These are phyloP conservation scores for Sebastes glaucus DNA, from an alignment of 2,797 vertebrate species.

Conservation along the genomic window DNA sequence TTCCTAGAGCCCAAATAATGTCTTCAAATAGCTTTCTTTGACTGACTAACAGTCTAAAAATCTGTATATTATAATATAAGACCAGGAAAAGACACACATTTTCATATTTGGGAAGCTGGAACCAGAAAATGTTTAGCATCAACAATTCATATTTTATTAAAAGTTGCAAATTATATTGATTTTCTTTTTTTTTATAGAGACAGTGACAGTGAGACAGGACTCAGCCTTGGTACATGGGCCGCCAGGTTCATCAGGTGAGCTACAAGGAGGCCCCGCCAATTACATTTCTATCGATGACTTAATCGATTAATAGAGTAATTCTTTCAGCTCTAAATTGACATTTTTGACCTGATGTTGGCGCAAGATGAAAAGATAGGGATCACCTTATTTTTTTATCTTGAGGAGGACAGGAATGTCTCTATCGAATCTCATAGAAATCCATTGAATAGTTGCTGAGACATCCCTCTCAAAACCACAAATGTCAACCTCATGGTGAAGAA, in stretches of 20 bases:
- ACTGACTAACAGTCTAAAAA: neutral
- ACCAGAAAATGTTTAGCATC: neutral
- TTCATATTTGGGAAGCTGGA: neutral
- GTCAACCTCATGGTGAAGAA: neutral
- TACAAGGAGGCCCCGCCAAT: accelerated
- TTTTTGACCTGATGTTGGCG: neutral
- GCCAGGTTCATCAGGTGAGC: too few species aligned
- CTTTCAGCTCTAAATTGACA: neutral
- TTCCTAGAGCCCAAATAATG: neutral
- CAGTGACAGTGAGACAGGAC: too few species aligned
- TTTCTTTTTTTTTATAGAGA: too few species aligned
- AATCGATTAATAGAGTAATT: neutral
- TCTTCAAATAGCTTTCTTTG: neutral
- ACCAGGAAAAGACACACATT: neutral
- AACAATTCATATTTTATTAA: neutral
- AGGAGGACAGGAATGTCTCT: too few species aligned
- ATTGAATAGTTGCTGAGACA: neutral
- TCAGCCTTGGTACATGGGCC: too few species aligned
- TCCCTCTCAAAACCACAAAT: neutral
- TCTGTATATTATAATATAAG: neutral
- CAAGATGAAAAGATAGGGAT: neutral
- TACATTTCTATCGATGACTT: neutral
- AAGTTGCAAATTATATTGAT: accelerated
- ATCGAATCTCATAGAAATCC: neutral
- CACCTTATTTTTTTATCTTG: neutral